Evolutionary conservation across 2,113 vertebrate species (phyloP), one percentile per base, ranked within the genome.

Genomic region (Pelvicachromis taeniatus): DNA sequence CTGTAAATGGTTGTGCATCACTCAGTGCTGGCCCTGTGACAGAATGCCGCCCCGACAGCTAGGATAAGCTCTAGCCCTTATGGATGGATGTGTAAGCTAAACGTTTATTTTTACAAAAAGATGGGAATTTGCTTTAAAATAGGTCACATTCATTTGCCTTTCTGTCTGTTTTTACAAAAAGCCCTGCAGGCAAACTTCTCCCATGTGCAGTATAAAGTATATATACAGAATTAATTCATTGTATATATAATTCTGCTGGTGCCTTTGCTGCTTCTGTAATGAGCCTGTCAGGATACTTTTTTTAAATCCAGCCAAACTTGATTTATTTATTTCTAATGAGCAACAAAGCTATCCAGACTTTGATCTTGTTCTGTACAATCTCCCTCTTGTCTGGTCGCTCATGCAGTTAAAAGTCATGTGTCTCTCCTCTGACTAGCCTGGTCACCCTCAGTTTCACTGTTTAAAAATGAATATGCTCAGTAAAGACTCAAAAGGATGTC

Each of bases 31-130:
- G 63, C n/a, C 63, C 63, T 45, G 38, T 0, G 5, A 0, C 40
- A 70, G 65, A 48, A 26, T 70, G 14, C 21, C 2, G 0, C 29
- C 21, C 0, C 5, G 9, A 48, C 65, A 45, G 21, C 63, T 23
- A 14, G 35, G n/a, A 68, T 40, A 42, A 23, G 0, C 63, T 42
- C 63, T 42, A 42, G 63, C 3, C 63, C n/a, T 2, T 68, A 68
- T 23, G n/a, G 63, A 9, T 16, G 13, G 63, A 8, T 0, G 3
- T 2, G 4, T 42, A 68, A 68, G 1, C 35, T 68, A 68, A n/a
- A 42, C 38, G 14, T 5, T 68, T 68, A 42, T 42, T 68, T 68
- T 68, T 42, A 40, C 12, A 13, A 45, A 4, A 12, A 45, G n/a
- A 68, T 16, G 35, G n/a, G 35, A 7, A 42, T 68, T 68, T 68